Conservation (phyloP, 2,113 vertebrate genomes). For the Galeopterus variegatus region DNA sequence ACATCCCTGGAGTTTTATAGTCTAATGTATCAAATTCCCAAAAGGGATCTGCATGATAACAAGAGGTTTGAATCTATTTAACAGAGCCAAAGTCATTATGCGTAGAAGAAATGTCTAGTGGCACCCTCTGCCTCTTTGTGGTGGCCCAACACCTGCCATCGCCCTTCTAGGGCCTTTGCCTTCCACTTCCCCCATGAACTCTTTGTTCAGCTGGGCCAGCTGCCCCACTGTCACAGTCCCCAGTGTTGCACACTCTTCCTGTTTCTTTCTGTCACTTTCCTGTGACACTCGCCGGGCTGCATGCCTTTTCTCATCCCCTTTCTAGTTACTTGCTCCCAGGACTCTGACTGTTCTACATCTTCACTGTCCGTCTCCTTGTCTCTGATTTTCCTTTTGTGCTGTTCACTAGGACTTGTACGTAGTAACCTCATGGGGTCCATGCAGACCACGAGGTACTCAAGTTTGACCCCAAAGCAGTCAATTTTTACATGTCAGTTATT, state of each 20-base stretch:
- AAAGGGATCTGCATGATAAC: not conserved
- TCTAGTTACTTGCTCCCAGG: not conserved
- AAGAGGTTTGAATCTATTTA: not conserved
- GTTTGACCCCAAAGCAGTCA: not conserved
- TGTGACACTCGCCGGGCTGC: fast-evolving
- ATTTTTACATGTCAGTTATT: not conserved
- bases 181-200: not conserved
- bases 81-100: not conserved
- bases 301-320: fast-evolving
- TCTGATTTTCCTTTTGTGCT: not conserved
- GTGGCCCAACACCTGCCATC: not conserved
- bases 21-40: not conserved
- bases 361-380: not conserved
- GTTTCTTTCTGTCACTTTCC: too few relatives aligned
- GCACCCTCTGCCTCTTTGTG: not conserved
- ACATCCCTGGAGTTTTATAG: not conserved
- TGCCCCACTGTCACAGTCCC: too few relatives aligned
- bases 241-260: not conserved
- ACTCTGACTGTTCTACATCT: not conserved
- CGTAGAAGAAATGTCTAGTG: not conserved
- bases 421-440: not conserved
- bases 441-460: not conserved
- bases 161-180: not conserved
- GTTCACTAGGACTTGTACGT: not conserved
- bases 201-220: not conserved